A percentile compares a stretch with the other conserved stretches of the same genome.
These are phyloP conservation scores for Ceratosolen solmsi DNA, from an alignment of 1,140 invertebrate genomes.

Conservation along the genomic window DNA sequence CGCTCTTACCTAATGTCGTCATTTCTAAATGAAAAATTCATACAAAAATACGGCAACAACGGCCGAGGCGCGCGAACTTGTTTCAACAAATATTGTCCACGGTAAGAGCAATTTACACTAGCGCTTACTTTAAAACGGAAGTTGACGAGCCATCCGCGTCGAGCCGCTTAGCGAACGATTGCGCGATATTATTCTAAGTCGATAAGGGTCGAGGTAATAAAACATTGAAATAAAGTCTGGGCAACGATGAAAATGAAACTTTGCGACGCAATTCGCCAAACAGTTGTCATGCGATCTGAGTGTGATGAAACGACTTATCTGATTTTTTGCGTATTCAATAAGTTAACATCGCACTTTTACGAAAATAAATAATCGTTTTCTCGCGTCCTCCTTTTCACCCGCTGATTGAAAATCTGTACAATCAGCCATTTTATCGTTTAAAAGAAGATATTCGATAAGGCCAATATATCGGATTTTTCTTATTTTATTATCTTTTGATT, in stretches of 20 bases:
- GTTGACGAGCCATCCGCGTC: not conserved
- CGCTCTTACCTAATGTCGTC: not conserved
- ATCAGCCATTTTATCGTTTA: not conserved
- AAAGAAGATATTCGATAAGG: not conserved
- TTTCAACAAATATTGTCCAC: not conserved
- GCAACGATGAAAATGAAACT: not conserved
- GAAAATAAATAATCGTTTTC: conserved; percentile 1
- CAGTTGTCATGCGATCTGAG: not conserved
- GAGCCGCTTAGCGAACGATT: not conserved
- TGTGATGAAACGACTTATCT: not conserved
- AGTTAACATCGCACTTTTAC: not conserved
- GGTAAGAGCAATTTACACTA: too few relatives aligned
- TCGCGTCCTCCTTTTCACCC: not conserved
- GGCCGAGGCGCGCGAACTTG: not conserved
- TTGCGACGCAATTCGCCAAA: not conserved
- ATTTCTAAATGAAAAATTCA: not conserved
- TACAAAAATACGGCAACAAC: not conserved
- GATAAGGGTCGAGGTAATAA: conserved; percentile 4
- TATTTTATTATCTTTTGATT: not conserved
- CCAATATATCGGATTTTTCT: not conserved
- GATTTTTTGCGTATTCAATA: not conserved
- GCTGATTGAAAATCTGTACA: not conserved
- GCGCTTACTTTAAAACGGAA: not conserved
- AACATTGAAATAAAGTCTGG: not conserved
- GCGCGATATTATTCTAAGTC: not conserved